These are phyloP conservation scores for Cynocephalus volans DNA, from an alignment of 2,113 vertebrate species.

Conservation along the genomic window DNA sequence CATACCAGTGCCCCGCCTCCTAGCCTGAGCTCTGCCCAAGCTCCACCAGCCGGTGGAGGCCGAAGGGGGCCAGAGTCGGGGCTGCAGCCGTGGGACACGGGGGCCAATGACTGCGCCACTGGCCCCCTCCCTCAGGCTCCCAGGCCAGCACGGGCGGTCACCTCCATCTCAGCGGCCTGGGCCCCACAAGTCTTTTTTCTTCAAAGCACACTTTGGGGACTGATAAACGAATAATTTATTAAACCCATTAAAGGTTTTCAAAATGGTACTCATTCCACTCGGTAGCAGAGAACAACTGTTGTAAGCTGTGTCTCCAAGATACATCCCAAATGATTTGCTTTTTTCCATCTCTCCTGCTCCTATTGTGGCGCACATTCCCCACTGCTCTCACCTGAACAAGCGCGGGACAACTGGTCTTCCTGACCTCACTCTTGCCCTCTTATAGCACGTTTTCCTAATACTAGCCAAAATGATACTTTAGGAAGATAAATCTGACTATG, in stretches of 20 bases:
- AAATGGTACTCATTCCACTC: background rate
- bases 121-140: background rate
- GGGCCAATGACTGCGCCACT: background rate
- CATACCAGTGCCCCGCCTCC: constrained; percentile 97
- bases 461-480: background rate
- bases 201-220: background rate
- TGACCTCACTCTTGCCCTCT: background rate
- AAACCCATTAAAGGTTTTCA: constrained; percentile 40
- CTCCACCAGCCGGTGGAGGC: constrained; percentile 94
- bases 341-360: background rate
- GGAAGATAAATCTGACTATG: background rate
- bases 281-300: background rate
- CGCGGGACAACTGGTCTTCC: background rate
- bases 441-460: background rate
- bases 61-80: constrained; percentile 90
- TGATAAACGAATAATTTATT: constrained; percentile 29
- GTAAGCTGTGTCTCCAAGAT: background rate
- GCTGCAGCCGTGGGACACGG: background rate
- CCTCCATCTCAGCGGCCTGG: constrained; percentile 77
- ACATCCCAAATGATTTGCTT: background rate
- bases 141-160: background rate
- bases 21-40: constrained; percentile 94
- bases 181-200: background rate
- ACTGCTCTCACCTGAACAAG: background rate
- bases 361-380: background rate